A percentile compares a stretch with the other conserved stretches of the same genome.
Conservation (phyloP, 2,113 vertebrate genomes). For the Vimba vimba region DNA sequence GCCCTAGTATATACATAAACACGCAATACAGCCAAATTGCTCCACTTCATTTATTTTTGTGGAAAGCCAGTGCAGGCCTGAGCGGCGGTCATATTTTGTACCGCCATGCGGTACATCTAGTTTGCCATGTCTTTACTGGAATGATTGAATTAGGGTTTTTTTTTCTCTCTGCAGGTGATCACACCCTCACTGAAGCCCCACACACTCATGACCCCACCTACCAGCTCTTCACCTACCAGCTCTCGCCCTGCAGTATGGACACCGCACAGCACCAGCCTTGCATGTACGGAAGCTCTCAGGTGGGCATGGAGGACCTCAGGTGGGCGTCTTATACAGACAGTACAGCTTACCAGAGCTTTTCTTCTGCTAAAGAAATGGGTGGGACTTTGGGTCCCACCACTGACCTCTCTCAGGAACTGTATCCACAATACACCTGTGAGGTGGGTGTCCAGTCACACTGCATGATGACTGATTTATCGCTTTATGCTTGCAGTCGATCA, state of each 20-base stretch:
- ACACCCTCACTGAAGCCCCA: background rate
- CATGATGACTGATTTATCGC: constrained; percentile 35
- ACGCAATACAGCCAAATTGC: too few relatives aligned
- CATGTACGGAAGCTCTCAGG: constrained; percentile 44
- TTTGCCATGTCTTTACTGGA: background rate
- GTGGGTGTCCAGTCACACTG: constrained; percentile 34
- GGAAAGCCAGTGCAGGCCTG: too few relatives aligned
- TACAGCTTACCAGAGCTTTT: constrained; percentile 35
- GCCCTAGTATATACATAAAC: too few relatives aligned
- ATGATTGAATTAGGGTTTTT: background rate
- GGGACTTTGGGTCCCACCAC: constrained; percentile 22
- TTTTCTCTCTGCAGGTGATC: constrained; percentile 33
- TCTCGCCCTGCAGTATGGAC: constrained; percentile 37
- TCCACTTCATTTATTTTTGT: too few relatives aligned
- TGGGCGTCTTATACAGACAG: constrained; percentile 50
- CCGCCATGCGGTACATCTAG: too few relatives aligned
- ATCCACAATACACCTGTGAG: constrained; percentile 54
- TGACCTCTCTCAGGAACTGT: constrained; percentile 41
- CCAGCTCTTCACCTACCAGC: constrained; percentile 22
- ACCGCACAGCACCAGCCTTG: constrained; percentile 34
- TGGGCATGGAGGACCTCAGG: constrained; percentile 27
- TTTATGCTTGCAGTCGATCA: constrained; percentile 35
- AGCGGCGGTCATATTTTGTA: too few relatives aligned
- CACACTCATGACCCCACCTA: constrained; percentile 7
- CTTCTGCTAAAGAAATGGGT: constrained; percentile 38